Evolutionary conservation across 2,797 vertebrate species (phyloP).

Genomic region (Neomorphus geoffroyi): DNA sequence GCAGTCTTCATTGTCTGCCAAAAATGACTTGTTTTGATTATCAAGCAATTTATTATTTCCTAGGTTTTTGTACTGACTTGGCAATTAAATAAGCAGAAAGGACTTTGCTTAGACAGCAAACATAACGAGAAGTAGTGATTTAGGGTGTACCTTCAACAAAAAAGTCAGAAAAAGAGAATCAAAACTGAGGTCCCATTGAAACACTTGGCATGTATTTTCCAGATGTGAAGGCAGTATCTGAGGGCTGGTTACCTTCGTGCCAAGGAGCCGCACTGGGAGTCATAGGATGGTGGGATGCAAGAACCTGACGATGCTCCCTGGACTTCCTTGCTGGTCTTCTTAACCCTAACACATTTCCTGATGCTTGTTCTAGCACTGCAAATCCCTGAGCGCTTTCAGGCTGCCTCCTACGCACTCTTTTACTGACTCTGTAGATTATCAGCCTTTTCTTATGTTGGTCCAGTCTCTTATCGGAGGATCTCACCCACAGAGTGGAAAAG

Average conservation of each 20-base stretch:
- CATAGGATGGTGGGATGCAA: neutral
- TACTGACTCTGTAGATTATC: neutral
- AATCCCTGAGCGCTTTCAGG: neutral
- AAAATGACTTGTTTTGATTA: neutral
- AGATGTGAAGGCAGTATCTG: neutral
- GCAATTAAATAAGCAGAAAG: neutral
- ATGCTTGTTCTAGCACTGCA: neutral
- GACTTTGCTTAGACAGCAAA: neutral
- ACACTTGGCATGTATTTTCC: neutral
- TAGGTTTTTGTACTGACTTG: neutral
- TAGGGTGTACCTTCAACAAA: neutral
- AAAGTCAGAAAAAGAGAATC: neutral
- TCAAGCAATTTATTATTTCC: neutral
- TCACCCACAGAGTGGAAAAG: neutral
- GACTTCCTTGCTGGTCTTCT: neutral
- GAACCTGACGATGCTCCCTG: neutral
- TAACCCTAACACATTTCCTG: neutral
- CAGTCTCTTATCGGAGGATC: neutral
- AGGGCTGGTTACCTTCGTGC: neutral
- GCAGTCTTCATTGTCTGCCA: neutral
- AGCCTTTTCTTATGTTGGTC: neutral
- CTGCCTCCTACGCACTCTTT: slow-evolving; percentile 1
- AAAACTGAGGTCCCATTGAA: neutral
- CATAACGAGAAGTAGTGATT: neutral
- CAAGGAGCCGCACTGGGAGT: rapidly evolving